Percentiles rank a stretch among this genome's conserved stretches.
Evolutionary conservation across 2,888 invertebrate species (phyloP).

Genomic region (Andrena fulva): DNA sequence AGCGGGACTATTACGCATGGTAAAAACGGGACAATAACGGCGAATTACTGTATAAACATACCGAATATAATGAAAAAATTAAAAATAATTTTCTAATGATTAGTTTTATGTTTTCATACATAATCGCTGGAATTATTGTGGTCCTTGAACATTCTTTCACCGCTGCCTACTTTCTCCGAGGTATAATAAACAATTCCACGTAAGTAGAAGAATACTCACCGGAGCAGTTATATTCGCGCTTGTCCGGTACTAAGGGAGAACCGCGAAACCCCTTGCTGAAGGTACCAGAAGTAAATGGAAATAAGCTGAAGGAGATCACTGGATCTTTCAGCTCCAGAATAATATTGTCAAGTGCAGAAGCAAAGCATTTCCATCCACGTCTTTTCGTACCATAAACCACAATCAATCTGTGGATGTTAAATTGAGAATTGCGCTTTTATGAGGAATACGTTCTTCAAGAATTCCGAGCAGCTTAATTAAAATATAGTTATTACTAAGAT

Average conservation of each 20-base stretch:
- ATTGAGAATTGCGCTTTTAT: constrained; percentile 12
- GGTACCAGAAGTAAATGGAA: constrained; percentile 52
- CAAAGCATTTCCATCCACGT: constrained; percentile 12
- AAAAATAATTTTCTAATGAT: too few species aligned
- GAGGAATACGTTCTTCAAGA: not conserved
- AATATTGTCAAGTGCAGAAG: constrained; percentile 50
- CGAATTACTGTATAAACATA: too few species aligned
- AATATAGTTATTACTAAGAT: too few species aligned
- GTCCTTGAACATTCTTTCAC: too few species aligned
- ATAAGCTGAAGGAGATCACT: constrained; percentile 28
- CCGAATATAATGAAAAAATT: too few species aligned
- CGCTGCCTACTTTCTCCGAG: too few species aligned
- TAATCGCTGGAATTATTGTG: too few species aligned
- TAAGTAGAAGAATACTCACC: constrained; percentile 40
- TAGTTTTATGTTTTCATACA: too few species aligned
- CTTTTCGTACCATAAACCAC: constrained; percentile 10
- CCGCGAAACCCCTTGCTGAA: constrained; percentile 19
- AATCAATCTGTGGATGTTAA: constrained; percentile 7
- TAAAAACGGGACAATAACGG: too few species aligned
- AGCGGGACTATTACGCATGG: too few species aligned
- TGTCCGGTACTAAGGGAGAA: constrained; percentile 32
- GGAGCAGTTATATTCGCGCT: constrained; percentile 28
- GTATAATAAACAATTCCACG: constrained; percentile 38
- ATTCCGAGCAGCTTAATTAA: too few species aligned
- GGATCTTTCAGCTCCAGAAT: constrained; percentile 46